Conservation (phyloP, 2,113 vertebrate genomes). For the Coptodon rendalli region DNA sequence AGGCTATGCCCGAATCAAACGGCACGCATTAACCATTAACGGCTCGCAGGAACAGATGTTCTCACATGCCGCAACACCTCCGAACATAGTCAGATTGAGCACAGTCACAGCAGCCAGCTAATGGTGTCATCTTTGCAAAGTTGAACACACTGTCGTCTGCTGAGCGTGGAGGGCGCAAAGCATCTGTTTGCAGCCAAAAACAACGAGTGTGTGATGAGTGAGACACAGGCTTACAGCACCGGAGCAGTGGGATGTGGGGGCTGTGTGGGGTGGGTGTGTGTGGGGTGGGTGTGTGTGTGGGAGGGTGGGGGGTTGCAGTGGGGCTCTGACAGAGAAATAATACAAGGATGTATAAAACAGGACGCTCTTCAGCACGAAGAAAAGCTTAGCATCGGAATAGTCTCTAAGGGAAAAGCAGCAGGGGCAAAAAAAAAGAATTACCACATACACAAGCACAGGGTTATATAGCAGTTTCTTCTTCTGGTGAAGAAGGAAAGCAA, state of each 20-base stretch:
- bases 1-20: background rate
- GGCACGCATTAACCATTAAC: background rate
- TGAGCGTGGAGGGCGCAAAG: background rate
- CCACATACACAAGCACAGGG: background rate
- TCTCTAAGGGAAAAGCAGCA: background rate
- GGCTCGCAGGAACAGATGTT: background rate
- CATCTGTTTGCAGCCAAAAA: conserved; percentile 10
- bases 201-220: background rate
- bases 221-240: background rate
- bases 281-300: background rate
- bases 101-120: background rate
- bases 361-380: conserved; percentile 6
- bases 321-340: background rate
- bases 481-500: background rate
- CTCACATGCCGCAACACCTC: background rate
- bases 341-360: background rate
- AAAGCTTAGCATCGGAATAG: background rate
- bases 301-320: background rate
- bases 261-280: background rate
- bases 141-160: conserved; percentile 5
- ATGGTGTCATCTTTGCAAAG: conserved; percentile 38
- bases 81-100: background rate
- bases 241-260: background rate
- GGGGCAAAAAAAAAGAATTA: background rate
- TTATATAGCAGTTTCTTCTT: background rate